A percentile compares a stretch with the other conserved stretches of the same genome.
Evolutionary conservation across 2,113 vertebrate species (phyloP).

Genomic region (Bubalus kerabau): DNA sequence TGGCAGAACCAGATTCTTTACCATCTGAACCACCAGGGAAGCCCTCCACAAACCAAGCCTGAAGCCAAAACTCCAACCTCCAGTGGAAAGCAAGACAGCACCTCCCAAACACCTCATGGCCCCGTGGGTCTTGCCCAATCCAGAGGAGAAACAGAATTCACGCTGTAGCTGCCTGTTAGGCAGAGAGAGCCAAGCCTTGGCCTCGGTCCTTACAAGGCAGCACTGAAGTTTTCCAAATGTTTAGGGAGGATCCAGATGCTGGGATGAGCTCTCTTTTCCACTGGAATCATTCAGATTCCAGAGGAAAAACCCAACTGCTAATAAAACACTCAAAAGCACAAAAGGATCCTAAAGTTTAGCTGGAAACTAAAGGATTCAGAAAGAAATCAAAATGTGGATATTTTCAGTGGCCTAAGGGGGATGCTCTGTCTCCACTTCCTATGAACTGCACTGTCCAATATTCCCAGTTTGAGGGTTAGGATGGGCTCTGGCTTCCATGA

Average conservation of each 20-base stretch:
- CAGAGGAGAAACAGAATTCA: slow-evolving; percentile 13
- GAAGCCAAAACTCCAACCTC: background rate
- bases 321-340: background rate
- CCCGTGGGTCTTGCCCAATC: background rate
- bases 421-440: background rate
- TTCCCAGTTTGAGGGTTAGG: background rate
- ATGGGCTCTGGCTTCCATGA: background rate
- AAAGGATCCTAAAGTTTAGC: background rate
- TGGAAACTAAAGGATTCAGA: background rate
- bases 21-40: background rate
- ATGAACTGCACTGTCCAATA: background rate
- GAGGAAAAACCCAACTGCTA: background rate
- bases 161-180: background rate
- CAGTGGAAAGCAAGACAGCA: background rate
- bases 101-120: background rate
- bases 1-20: background rate
- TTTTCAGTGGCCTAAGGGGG: background rate
- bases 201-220: background rate
- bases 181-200: background rate
- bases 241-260: background rate
- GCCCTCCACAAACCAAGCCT: background rate
- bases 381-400: background rate
- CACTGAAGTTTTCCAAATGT: slow-evolving; percentile 16
- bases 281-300: slow-evolving; percentile 27
- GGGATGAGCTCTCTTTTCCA: slow-evolving; percentile 35